Evolutionary conservation across 2,888 invertebrate genomes (phyloP), one percentile per base, ranked within the genome.

Genomic region (Euplexia lucipara): DNA sequence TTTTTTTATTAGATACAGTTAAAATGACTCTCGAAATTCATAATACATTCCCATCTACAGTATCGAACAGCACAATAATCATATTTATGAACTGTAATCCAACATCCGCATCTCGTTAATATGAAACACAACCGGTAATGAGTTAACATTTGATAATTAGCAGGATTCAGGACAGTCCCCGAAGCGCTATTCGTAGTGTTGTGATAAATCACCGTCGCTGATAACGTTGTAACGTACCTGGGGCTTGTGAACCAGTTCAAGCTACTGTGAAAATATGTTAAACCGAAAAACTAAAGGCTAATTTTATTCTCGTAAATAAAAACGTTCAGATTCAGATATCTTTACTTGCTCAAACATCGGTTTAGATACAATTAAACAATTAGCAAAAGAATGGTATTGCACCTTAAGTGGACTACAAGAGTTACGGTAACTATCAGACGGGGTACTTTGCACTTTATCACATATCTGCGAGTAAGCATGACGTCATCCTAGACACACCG

Each of bases 101-200:
- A 14, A 10, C 22, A 47, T 51, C 18, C 30, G 30, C 10, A 66
- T 52, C 48, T 68, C 45, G 37, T 57, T 48, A 41, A 35, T 68
- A 45, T 49, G 35, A 20, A 41, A 44, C 37, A 39, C 32, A 45
- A 18, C 16, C n/a, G 20, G 53, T 59, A 77, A 77, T 77, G 59
- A 63, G 71, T 57, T 52, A 57, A 78, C 52, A 34, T 73, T 73
- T 73, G 78, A 66, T 74, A 73, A 74, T 74, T 53, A 74, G 56
- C 49, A 16, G 32, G 12, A 32, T 72, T 54, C 45, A 37, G 48
- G 16, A 20, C 18, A 12, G 34, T 51, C 30, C 59, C 73, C 59
- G 56, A 18, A 53, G 77, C 57, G 39, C 8, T 52, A 48, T 65
- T 72, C 65, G 54, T 52, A 34, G 9, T 12, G 16, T 32, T 9